Evolutionary conservation across 2,888 invertebrate genomes (phyloP).

Genomic region (Pammene aurita): DNA sequence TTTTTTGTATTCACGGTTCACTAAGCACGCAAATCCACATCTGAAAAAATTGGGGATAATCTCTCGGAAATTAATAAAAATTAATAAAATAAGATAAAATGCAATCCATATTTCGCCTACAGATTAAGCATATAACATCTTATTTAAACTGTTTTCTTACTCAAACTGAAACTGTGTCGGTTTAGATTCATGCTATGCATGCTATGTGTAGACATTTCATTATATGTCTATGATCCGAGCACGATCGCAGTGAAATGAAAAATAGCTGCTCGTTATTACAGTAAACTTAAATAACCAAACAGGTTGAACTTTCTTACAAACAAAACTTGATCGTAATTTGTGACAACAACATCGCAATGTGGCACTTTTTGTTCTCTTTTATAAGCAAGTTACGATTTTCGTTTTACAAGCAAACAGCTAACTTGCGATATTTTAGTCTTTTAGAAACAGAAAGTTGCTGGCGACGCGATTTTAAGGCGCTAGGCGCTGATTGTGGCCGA

Average conservation of each 20-base stretch:
- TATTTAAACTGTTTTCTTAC: too few species aligned
- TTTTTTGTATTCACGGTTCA: too few species aligned
- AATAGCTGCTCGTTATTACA: neutral
- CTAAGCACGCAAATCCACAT: too few species aligned
- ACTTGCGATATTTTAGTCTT: slow-evolving; percentile 47
- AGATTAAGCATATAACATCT: too few species aligned
- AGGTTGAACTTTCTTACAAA: slow-evolving; percentile 48
- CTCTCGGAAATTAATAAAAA: too few species aligned
- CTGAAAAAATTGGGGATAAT: too few species aligned
- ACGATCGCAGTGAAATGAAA: slow-evolving; percentile 33
- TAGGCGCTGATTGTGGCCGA: too few species aligned
- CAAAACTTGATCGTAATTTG: slow-evolving; percentile 38
- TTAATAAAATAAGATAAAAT: too few species aligned
- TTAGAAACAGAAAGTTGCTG: slow-evolving; percentile 33
- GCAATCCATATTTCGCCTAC: too few species aligned
- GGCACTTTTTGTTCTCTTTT: slow-evolving; percentile 47
- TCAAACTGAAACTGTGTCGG: too few species aligned
- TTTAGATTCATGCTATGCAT: too few species aligned
- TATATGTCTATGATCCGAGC: neutral
- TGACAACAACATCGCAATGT: slow-evolving; percentile 53
- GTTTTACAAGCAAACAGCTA: slow-evolving; percentile 47
- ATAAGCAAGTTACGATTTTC: slow-evolving; percentile 56
- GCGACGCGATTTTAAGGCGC: neutral
- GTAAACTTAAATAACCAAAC: slow-evolving; percentile 54
- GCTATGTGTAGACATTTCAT: too few species aligned